These are phyloP conservation scores for Enteromius trimaculatus DNA, from an alignment of 2,797 vertebrate genomes.

Conservation along the genomic window DNA sequence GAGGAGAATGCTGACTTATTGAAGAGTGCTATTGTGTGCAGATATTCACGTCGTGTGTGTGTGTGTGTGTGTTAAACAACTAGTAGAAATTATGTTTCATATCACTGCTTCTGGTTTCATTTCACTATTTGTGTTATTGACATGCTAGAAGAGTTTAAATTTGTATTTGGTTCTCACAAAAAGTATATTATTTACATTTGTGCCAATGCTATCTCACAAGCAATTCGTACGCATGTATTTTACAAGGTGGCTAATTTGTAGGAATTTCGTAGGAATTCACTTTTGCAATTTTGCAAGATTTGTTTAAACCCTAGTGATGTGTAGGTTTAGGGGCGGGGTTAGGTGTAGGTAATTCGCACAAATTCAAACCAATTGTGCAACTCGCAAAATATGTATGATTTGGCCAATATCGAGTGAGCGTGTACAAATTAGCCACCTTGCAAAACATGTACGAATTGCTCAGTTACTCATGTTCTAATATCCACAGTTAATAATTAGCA, in stretches of 20 bases:
- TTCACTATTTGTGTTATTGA: neutral
- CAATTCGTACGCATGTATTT: no score
- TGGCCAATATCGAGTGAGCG: no score
- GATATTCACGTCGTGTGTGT: constrained; percentile 31
- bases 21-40: constrained; percentile 51
- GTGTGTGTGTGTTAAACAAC: constrained; percentile 26
- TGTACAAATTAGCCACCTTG: no score
- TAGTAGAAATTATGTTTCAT: neutral
- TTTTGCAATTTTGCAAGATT: no score
- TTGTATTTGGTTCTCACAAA: neutral
- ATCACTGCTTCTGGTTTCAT: neutral
- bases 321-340: no score
- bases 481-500: neutral
- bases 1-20: constrained; percentile 51
- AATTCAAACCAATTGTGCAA: no score
- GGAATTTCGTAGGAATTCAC: no score
- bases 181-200: neutral
- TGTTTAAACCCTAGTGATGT: no score
- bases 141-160: neutral
- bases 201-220: no score
- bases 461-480: neutral
- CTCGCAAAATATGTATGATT: no score
- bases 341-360: no score
- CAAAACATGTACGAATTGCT: neutral
- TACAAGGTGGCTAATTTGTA: no score